Evolutionary conservation across 2,113 vertebrate genomes (phyloP).

Genomic region (Limnothrissa miodon): DNA sequence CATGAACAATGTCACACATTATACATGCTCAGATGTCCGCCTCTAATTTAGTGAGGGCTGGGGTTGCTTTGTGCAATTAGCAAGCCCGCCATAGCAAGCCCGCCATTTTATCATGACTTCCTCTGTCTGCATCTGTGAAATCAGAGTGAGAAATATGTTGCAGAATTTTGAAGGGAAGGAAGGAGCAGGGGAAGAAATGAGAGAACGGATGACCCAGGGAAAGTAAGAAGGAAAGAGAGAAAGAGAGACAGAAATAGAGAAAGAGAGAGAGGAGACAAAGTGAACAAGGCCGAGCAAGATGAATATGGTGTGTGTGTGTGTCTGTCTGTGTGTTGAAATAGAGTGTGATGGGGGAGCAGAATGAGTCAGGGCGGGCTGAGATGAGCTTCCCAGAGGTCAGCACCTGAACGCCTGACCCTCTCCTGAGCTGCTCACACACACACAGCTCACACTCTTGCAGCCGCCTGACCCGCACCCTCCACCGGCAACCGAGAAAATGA

Average conservation of each 20-base stretch:
- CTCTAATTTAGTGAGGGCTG: background rate
- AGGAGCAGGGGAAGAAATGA: background rate
- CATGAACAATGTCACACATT: conserved; percentile 1
- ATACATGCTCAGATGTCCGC: background rate
- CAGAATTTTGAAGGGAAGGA: background rate
- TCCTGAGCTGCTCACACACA: conserved; percentile 28
- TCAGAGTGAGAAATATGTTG: background rate
- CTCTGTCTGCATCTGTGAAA: background rate
- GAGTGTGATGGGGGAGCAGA: conserved; percentile 4
- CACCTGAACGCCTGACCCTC: conserved; percentile 39
- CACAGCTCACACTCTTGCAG: conserved; percentile 37
- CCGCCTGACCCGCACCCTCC: conserved; percentile 58
- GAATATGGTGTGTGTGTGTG: conserved; percentile 3
- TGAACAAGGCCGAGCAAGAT: no score
- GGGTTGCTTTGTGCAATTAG: background rate
- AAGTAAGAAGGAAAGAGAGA: background rate
- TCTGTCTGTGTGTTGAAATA: background rate
- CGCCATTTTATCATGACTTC: background rate
- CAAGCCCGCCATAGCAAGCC: background rate
- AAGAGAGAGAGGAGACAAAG: background rate
- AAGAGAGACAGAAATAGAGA: background rate
- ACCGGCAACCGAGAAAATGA: conserved; percentile 51
- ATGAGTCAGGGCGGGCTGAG: background rate
- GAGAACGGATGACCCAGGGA: background rate
- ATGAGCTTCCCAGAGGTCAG: conserved; percentile 52